phyloP scores from a whole-genome alignment of 2,113 vertebrate species.

The Amazona vittata region DNA sequence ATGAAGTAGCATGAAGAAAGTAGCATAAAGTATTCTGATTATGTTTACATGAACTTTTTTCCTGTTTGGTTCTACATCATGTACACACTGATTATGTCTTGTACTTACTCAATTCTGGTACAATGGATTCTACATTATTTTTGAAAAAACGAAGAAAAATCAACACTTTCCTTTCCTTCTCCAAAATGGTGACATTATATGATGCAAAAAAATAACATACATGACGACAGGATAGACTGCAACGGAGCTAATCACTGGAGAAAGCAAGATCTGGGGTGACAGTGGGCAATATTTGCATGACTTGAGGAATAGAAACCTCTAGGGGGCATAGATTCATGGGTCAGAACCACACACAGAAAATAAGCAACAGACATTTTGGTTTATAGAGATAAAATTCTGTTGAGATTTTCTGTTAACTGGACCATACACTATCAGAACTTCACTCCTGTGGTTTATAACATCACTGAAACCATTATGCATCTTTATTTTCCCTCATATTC shows the following conservation, averaged over 20 bases:
- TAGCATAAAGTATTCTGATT: background rate
- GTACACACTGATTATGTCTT: background rate
- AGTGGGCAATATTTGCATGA: background rate
- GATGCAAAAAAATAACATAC: background rate
- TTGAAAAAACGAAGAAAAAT: background rate
- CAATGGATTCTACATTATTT: background rate
- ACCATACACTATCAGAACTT: background rate
- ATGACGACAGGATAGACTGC: background rate
- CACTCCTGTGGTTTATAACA: background rate
- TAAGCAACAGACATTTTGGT: background rate
- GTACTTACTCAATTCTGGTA: background rate
- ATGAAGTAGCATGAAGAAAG: background rate
- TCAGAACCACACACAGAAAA: constrained; percentile 26
- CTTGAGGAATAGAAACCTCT: constrained; percentile 5
- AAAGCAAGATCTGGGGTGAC: background rate
- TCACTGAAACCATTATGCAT: background rate
- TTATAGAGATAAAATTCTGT: background rate
- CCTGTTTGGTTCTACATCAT: background rate
- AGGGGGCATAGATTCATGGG: constrained; percentile 21
- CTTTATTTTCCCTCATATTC: background rate
- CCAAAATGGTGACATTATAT: background rate
- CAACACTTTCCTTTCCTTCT: background rate
- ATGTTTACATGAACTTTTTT: background rate
- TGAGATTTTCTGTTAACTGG: background rate
- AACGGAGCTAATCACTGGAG: background rate